A percentile compares a stretch with the other conserved stretches of the same genome.
Conservation (phyloP, 2,113 vertebrate species). For the Pollimyrus isidori region DNA sequence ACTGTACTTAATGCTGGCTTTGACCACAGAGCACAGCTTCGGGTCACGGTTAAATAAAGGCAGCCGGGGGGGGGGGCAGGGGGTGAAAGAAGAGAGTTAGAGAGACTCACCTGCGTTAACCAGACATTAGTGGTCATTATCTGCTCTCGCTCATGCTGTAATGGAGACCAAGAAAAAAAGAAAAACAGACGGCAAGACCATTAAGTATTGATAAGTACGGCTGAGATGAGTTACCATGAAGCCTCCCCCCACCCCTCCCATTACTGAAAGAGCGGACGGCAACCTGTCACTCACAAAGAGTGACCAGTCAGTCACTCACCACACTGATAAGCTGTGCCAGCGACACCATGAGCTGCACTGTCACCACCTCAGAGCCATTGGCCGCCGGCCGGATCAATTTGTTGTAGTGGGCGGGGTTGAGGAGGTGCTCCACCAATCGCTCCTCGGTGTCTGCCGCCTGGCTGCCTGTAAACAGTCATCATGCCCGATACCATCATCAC, state of each 20-base stretch:
- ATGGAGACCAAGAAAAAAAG: background rate
- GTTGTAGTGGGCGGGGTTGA: slow-evolving; percentile 87
- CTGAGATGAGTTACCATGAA: background rate
- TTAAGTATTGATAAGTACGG: background rate
- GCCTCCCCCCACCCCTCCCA: background rate
- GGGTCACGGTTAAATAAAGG: background rate
- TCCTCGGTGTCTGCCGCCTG: slow-evolving; percentile 84
- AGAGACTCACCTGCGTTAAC: slow-evolving; percentile 80
- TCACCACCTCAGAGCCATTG: slow-evolving; percentile 86
- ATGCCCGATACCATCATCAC: background rate
- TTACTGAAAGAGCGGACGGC: background rate
- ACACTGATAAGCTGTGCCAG: slow-evolving; percentile 93
- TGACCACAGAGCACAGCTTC: background rate
- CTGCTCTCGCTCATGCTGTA: slow-evolving; percentile 73
- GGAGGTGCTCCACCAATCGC: slow-evolving; percentile 81
- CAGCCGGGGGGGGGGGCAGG: background rate
- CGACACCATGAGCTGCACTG: slow-evolving; percentile 90
- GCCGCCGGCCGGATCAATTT: slow-evolving; percentile 90
- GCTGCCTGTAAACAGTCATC: slow-evolving; percentile 50
- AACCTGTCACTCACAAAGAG: background rate
- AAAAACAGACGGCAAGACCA: background rate
- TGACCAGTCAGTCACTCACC: slow-evolving; percentile 64
- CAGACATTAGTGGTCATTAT: slow-evolving; percentile 94
- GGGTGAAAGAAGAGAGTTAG: background rate
- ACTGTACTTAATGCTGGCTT: background rate